A percentile compares a stretch with the other conserved stretches of the same genome.
phyloP scores from a whole-genome alignment of 2,797 vertebrate species.

The Chelon labrosus region DNA sequence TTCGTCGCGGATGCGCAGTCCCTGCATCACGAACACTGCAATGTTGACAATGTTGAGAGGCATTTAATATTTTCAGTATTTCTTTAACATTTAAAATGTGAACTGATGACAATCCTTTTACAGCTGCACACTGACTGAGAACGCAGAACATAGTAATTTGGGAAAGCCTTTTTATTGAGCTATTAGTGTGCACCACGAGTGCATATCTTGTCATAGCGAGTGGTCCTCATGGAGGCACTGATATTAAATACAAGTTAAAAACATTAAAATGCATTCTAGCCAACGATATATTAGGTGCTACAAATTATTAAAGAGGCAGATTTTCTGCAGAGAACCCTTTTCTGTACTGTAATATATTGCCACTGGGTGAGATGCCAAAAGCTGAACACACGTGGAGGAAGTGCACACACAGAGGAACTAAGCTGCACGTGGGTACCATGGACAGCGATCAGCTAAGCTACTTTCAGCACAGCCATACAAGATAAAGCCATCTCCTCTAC shows the following conservation, averaged over 20 bases:
- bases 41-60: too few species aligned
- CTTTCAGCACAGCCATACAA: slow-evolving; percentile 58
- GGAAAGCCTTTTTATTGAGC: neutral
- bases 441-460: slow-evolving; percentile 55
- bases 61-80: neutral
- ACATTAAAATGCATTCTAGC: neutral
- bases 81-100: too few species aligned
- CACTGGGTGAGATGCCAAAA: slow-evolving; percentile 6
- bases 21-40: slow-evolving; percentile 1
- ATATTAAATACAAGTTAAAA: slow-evolving; percentile 4
- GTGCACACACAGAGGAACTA: slow-evolving; percentile 25
- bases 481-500: slow-evolving; percentile 61
- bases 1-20: slow-evolving; percentile 29
- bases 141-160: neutral
- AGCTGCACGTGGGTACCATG: slow-evolving; percentile 45
- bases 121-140: slow-evolving; percentile 1
- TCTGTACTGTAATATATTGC: neutral
- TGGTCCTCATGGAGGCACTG: slow-evolving; percentile 3
- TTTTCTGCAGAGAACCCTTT: neutral
- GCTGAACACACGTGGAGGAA: slow-evolving; percentile 11
- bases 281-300: neutral
- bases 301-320: slow-evolving; percentile 1
- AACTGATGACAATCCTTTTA: slow-evolving; percentile 5
- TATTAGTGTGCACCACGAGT: slow-evolving; percentile 37
- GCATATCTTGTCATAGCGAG: slow-evolving; percentile 27